Conservation (phyloP, 2,888 invertebrate species). For the Apamea epomidion region DNA sequence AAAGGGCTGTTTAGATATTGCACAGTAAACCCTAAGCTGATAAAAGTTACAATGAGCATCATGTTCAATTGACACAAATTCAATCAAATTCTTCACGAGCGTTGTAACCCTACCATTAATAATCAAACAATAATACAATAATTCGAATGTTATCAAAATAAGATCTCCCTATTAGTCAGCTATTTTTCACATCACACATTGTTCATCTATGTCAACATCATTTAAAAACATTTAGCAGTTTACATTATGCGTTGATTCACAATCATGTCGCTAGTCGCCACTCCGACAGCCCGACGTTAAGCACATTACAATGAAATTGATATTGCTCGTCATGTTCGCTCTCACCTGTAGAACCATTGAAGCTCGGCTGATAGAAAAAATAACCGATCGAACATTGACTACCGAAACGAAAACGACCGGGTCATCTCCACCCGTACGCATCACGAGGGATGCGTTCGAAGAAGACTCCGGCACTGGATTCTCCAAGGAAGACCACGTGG, state of each 20-base stretch:
- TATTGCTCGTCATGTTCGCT: constrained; percentile 66
- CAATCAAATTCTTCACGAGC: not conserved
- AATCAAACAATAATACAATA: constrained; percentile 54
- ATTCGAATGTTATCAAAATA: constrained; percentile 65
- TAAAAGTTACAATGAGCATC: not conserved
- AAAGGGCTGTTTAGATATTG: not conserved
- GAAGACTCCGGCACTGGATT: constrained; percentile 65
- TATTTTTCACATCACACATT: constrained; percentile 72
- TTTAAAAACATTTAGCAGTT: constrained; percentile 80
- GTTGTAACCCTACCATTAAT: constrained; percentile 53
- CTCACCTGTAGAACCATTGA: constrained; percentile 62
- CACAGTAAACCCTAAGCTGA: not conserved
- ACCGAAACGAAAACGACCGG: constrained; percentile 67
- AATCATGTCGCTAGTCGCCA: constrained; percentile 74
- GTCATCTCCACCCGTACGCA: constrained; percentile 66
- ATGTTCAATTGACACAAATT: not conserved
- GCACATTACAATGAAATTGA: constrained; percentile 73
- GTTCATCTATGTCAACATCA: constrained; percentile 74
- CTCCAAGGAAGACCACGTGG: constrained; percentile 68
- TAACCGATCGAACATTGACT: constrained; percentile 67
- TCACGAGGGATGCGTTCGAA: constrained; percentile 69
- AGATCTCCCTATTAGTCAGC: constrained; percentile 66
- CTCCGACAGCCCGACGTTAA: constrained; percentile 63
- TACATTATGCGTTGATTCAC: constrained; percentile 77
- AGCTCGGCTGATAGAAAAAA: constrained; percentile 74